Percentiles rank a stretch among this genome's conserved stretches.
These are phyloP conservation scores for Lottia gigantea DNA, from an alignment of 2,888 invertebrate species.

Conservation along the genomic window DNA sequence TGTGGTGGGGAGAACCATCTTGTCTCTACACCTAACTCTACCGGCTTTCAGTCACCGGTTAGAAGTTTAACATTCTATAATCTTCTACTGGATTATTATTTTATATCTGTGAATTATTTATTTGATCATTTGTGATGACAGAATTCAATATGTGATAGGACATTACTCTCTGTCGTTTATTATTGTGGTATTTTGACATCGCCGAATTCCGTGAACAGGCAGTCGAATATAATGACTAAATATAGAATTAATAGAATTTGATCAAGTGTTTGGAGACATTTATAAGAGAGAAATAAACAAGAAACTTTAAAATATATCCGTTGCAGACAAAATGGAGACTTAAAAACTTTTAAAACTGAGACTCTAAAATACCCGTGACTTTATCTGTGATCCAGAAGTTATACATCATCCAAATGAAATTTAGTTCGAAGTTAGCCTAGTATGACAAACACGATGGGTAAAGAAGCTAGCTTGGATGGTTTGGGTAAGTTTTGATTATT, in stretches of 20 bases:
- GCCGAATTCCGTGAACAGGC: too few species aligned
- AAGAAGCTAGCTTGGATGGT: conserved; percentile 57
- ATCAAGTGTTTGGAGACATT: neutral
- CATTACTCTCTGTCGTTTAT: too few species aligned
- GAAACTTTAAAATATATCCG: conserved; percentile 15
- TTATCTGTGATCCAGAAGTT: neutral
- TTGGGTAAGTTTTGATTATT: conserved; percentile 41
- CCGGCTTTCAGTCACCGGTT: neutral
- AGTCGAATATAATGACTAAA: too few species aligned
- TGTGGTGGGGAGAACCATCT: conserved; percentile 31
- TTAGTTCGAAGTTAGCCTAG: conserved; percentile 11
- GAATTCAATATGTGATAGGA: too few species aligned
- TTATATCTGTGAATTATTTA: too few species aligned
- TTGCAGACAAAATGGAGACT: conserved; percentile 20
- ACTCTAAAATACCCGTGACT: neutral
- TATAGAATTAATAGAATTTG: too few species aligned
- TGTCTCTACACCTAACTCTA: conserved; percentile 14
- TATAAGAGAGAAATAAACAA: neutral
- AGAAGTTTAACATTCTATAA: neutral
- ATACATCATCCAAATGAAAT: conserved; percentile 2
- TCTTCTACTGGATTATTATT: neutral
- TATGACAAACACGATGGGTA: conserved; percentile 54
- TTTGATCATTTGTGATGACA: too few species aligned
- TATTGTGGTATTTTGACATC: too few species aligned
- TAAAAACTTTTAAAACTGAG: neutral